phyloP scores from a whole-genome alignment of 2,113 vertebrate genomes.

The Elanoides forficatus region DNA sequence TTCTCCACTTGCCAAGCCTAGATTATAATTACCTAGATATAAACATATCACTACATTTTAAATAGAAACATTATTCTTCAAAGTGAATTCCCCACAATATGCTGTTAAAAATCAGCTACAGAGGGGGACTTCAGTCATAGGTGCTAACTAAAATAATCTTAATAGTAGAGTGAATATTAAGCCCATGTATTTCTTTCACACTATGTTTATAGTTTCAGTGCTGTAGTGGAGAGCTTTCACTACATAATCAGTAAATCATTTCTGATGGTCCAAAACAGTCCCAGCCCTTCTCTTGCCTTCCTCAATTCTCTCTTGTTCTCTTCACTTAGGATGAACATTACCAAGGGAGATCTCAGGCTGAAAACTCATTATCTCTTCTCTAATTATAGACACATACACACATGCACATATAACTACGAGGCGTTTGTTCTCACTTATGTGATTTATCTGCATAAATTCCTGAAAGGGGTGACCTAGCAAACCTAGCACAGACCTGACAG shows the following conservation, averaged over 20 bases:
- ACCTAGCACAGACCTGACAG: background rate
- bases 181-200: background rate
- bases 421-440: background rate
- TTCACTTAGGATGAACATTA: background rate
- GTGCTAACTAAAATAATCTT: background rate
- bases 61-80: background rate
- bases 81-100: background rate
- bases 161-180: background rate
- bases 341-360: background rate
- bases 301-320: background rate
- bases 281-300: background rate
- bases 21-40: background rate
- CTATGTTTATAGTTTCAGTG: background rate
- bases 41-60: background rate
- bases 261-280: background rate
- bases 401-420: background rate
- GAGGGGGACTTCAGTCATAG: background rate
- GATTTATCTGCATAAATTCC: background rate
- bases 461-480: background rate
- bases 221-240: background rate
- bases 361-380: slow-evolving; percentile 5
- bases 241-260: background rate
- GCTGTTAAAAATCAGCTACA: background rate
- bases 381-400: background rate
- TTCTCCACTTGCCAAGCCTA: background rate